These are phyloP conservation scores for Aix galericulata DNA, from an alignment of 2,113 vertebrate genomes.

Conservation along the genomic window DNA sequence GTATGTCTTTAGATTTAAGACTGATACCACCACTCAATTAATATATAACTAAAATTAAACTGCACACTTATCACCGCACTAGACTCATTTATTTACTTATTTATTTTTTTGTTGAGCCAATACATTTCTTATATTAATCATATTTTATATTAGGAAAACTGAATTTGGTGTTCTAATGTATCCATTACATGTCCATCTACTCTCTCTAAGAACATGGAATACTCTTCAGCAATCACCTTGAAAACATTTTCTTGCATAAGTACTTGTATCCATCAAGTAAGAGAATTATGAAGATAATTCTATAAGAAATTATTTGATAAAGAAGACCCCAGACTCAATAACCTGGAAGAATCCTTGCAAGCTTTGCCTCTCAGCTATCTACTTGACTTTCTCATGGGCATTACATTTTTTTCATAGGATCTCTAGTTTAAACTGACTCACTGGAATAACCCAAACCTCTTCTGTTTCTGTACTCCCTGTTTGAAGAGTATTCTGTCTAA, in stretches of 20 bases:
- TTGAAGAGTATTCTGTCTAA: background rate
- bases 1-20: background rate
- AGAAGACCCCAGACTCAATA: background rate
- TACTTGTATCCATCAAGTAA: background rate
- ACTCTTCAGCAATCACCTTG: too few species aligned
- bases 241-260: background rate
- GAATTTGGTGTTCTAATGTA: background rate
- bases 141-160: background rate
- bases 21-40: background rate
- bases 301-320: background rate
- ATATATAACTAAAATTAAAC: background rate
- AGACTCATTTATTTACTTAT: too few species aligned
- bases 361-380: background rate
- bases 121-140: background rate
- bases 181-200: background rate
- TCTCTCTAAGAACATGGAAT: background rate
- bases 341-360: background rate
- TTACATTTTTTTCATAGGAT: background rate
- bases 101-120: background rate
- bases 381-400: rapidly evolving
- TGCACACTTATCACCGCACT: background rate
- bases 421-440: background rate
- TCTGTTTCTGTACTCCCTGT: background rate
- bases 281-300: background rate
- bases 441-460: background rate